Conservation (phyloP, 2,888 invertebrate genomes). For the Listrodromus nycthemerus region DNA sequence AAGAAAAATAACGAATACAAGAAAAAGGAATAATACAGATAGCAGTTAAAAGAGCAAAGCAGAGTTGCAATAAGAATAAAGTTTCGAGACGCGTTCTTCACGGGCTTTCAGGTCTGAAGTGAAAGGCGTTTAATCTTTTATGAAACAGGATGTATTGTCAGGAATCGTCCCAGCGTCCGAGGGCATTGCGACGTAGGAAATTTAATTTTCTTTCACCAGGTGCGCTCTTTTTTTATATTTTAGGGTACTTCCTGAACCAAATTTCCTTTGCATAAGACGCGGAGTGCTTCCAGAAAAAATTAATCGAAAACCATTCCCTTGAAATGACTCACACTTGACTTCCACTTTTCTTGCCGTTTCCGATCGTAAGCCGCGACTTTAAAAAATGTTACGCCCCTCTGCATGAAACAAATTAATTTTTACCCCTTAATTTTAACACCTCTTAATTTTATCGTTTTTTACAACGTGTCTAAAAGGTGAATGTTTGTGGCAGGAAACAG, state of each 20-base stretch:
- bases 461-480: not conserved
- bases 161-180: not conserved
- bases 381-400: not conserved
- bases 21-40: not conserved
- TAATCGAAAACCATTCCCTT: not conserved
- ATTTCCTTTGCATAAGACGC: not conserved
- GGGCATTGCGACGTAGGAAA: not conserved
- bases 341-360: not conserved
- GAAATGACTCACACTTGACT: not conserved
- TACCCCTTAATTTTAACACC: too few species aligned
- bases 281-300: not conserved
- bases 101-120: not conserved
- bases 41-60: constrained; percentile 31
- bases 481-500: constrained; percentile 11
- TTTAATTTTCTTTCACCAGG: not conserved
- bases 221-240: not conserved
- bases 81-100: constrained; percentile 14
- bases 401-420: not conserved
- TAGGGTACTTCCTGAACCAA: not conserved
- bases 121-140: constrained; percentile 16
- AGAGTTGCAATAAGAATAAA: constrained; percentile 37
- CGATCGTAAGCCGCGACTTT: not conserved
- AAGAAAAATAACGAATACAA: constrained; percentile 28
- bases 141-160: not conserved
- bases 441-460: not conserved